These are phyloP conservation scores for Oikopleura dioica DNA, from an alignment of 23 tunicate genomes.

Conservation along the genomic window DNA sequence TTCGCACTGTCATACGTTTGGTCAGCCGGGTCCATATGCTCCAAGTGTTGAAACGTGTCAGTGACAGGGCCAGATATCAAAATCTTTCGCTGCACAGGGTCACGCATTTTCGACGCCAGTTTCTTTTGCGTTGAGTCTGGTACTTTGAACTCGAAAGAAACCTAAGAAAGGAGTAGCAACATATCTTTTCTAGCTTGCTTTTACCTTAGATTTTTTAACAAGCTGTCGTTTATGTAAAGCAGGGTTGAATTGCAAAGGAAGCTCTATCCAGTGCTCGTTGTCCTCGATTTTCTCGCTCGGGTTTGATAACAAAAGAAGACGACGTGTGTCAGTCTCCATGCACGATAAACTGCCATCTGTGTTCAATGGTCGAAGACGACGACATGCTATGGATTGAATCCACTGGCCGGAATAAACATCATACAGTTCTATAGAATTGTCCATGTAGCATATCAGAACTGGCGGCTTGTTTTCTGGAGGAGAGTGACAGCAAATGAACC, in stretches of 20 bases:
- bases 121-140: not conserved
- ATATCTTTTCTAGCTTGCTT: too few relatives aligned
- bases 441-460: not conserved
- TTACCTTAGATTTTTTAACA: not conserved
- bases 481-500: too few relatives aligned
- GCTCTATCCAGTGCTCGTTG: not conserved
- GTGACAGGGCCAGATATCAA: not conserved
- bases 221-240: not conserved
- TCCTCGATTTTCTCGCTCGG: not conserved
- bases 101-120: not conserved
- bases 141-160: constrained; percentile 1
- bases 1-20: too few relatives aligned
- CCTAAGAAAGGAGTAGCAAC: too few relatives aligned
- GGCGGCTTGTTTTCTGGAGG: not conserved
- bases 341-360: not conserved
- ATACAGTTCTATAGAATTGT: not conserved
- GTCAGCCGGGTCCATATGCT: not conserved
- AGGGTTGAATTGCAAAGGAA: not conserved
- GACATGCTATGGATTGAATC: constrained; percentile 5
- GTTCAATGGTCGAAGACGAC: not conserved
- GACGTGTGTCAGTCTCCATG: not conserved
- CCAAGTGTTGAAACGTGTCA: not conserved
- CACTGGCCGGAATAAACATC: not conserved
- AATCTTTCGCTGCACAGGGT: not conserved
- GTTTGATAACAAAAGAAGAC: not conserved